These are phyloP conservation scores for Lasioglossum albipes DNA, from an alignment of 1,140 invertebrate genomes.

Conservation along the genomic window DNA sequence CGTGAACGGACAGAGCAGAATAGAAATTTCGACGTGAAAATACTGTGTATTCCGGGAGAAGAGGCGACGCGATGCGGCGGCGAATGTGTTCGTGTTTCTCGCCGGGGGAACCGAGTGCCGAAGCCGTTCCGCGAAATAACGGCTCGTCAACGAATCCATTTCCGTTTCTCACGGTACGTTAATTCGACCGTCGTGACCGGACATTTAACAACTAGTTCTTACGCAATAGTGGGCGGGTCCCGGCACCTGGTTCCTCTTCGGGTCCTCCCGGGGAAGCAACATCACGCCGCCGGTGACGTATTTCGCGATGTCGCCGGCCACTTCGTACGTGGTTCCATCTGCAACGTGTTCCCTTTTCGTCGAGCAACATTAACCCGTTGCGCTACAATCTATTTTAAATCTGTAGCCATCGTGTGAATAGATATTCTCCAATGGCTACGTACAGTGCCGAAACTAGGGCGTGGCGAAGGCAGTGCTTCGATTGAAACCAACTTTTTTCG, in stretches of 20 bases:
- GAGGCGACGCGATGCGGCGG: no score
- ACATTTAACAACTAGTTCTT: conserved; percentile 5
- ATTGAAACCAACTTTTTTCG: no score
- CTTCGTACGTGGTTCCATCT: conserved; percentile 52
- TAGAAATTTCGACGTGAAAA: conserved; percentile 44
- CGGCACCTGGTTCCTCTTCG: background rate
- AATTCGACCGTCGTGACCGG: background rate
- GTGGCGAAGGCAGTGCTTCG: no score
- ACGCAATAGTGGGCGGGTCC: conserved; percentile 24
- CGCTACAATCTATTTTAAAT: no score
- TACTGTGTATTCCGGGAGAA: conserved; percentile 1
- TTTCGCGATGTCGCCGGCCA: conserved; percentile 50
- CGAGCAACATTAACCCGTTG: no score
- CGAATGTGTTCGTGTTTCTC: conserved; percentile 20
- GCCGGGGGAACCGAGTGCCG: background rate
- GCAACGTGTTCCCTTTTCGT: background rate
- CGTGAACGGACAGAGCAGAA: conserved; percentile 42
- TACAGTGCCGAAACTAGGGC: no score
- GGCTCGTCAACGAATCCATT: conserved; percentile 5
- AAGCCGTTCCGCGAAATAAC: conserved; percentile 1
- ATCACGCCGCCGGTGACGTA: conserved; percentile 55
- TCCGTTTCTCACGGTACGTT: background rate
- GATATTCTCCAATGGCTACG: no score
- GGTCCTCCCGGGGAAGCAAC: background rate
- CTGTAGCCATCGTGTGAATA: no score